Evolutionary conservation across 2,113 vertebrate species (phyloP), one percentile per base, ranked within the genome.

Genomic region (Eulacestoma nigropectus): DNA sequence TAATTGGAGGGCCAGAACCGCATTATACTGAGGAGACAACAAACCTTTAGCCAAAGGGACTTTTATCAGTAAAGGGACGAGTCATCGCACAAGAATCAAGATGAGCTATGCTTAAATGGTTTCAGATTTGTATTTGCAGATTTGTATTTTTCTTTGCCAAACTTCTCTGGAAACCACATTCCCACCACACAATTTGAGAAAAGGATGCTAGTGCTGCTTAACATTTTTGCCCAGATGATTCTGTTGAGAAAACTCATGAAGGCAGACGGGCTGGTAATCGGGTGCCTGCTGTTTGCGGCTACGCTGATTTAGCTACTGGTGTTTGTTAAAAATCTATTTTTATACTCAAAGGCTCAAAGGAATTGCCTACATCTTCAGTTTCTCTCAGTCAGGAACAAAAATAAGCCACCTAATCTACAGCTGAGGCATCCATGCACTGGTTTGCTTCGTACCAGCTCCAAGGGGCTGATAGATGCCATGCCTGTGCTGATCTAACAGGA

Each of bases 41-140:
- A 65, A 87, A 75, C 17, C 29, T 49, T 70, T 4, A 81, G 68
- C 18, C 64, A 68, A 56, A 68, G 56, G 30, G 5, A 64, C 5
- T 44, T 62, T 16, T 10, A n/a, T 33, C 73, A 76, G 27, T 12
- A 75, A 87, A 57, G 11, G 41, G 39, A 76, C 0, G 0, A 73
- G 35, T 44, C 47, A 65, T 16, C 0, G 0, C 10, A 1, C 12
- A 49, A 64, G 11, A 63, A 82, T 27, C 19, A 64, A 52, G 29
- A 57, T 4, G 11, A 49, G 10, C 27, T 78, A 21, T 2, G 5
- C 46, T 79, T 57, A 82, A 85, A 42, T 14, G 26, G 23, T 47
- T 69, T 32, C 44, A 57, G 19, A 84, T 64, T 60, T 68, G 29
- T 57, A 74, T 53, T 65, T 76, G 57, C n/a, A 84, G n/a, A 27